Evolutionary conservation across 1,140 invertebrate species (phyloP).

Genomic region (Sipha flava): DNA sequence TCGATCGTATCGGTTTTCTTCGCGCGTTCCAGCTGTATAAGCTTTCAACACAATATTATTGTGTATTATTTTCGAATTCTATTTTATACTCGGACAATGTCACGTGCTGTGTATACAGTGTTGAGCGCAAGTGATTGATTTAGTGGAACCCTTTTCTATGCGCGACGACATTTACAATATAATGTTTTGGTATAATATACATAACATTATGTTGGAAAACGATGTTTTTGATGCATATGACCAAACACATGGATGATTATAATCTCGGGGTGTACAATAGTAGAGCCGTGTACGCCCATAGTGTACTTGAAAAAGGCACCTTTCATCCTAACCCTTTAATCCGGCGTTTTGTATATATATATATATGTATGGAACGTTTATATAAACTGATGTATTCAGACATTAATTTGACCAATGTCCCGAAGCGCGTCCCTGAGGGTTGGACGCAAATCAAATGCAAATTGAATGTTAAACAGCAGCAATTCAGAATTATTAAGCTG

Average conservation of each 20-base stretch:
- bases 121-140: constrained; percentile 3
- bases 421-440: constrained; percentile 2
- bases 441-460: constrained; percentile 27
- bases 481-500: neutral
- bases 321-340: constrained; percentile 10
- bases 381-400: constrained; percentile 14
- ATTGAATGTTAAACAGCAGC: constrained; percentile 29
- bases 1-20: neutral
- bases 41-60: neutral
- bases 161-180: neutral
- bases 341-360: neutral
- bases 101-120: neutral
- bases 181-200: neutral
- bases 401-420: constrained; percentile 23
- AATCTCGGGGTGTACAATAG: neutral
- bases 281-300: neutral
- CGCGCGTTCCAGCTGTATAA: neutral
- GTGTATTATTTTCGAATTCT: neutral
- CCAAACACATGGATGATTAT: constrained; percentile 12
- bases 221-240: neutral
- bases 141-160: constrained; percentile 20
- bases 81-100: neutral
- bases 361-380: too few species aligned
- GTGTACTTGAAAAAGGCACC: constrained; percentile 10
- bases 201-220: neutral